phyloP scores from a whole-genome alignment of 1,140 invertebrate species.

The Pygmarrhopalites habei region DNA sequence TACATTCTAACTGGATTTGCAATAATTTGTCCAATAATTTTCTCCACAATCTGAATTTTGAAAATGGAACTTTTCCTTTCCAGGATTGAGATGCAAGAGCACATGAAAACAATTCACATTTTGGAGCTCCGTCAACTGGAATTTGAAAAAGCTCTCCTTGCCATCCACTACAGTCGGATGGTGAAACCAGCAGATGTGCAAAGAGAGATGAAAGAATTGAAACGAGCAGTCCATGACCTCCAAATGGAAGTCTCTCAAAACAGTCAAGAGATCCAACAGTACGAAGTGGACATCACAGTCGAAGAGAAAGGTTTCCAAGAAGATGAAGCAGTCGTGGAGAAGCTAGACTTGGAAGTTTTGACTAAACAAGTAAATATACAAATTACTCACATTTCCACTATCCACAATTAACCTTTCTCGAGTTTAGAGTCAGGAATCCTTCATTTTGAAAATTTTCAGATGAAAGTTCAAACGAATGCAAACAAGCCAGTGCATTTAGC shows the following conservation, averaged over 20 bases:
- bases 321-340: constrained; percentile 27
- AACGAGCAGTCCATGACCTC: constrained; percentile 26
- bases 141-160: constrained; percentile 35
- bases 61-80: not conserved
- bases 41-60: too few species aligned
- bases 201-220: constrained; percentile 32
- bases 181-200: constrained; percentile 32
- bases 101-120: constrained; percentile 29
- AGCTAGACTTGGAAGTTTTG: constrained; percentile 30
- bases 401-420: too few species aligned
- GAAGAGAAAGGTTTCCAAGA: constrained; percentile 24
- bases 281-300: constrained; percentile 23
- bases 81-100: constrained; percentile 32
- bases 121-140: constrained; percentile 35
- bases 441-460: too few species aligned
- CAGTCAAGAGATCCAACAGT: constrained; percentile 32
- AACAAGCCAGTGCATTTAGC: constrained; percentile 25
- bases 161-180: constrained; percentile 30
- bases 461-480: constrained; percentile 22
- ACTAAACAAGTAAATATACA: constrained; percentile 28
- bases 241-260: constrained; percentile 30
- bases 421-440: too few species aligned
- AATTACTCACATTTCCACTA: too few species aligned
- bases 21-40: too few species aligned
- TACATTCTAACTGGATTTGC: too few species aligned